These are phyloP conservation scores for Linepithema humile DNA, from an alignment of 1,140 invertebrate species.

Conservation along the genomic window DNA sequence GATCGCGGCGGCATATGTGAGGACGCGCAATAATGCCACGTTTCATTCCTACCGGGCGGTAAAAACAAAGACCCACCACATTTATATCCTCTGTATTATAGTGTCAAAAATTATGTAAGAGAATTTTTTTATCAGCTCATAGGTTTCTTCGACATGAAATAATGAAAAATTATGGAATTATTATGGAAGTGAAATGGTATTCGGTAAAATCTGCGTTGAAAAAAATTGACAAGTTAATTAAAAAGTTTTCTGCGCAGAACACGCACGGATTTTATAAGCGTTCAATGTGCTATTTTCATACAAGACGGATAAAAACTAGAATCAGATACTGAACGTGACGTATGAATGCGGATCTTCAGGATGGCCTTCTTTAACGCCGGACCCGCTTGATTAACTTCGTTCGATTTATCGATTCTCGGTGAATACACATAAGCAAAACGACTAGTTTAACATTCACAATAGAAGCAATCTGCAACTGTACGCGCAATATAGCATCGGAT, in stretches of 20 bases:
- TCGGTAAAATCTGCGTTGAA: background rate
- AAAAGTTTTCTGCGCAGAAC: background rate
- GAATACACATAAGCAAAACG: background rate
- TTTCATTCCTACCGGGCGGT: background rate
- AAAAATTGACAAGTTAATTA: background rate
- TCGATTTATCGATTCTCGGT: background rate
- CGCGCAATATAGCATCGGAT: background rate
- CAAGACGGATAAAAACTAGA: background rate
- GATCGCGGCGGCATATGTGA: constrained; percentile 52
- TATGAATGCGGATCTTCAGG: constrained; percentile 11
- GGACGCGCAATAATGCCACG: constrained; percentile 13
- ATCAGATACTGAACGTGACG: background rate
- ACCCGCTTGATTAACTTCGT: background rate
- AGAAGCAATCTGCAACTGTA: background rate
- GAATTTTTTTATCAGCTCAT: too few species aligned
- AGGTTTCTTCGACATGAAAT: background rate
- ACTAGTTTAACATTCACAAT: background rate
- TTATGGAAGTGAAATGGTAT: background rate
- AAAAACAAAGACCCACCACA: background rate
- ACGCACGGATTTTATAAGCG: too few species aligned
- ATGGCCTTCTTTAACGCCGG: constrained; percentile 5
- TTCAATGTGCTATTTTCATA: background rate
- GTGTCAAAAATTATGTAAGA: too few species aligned
- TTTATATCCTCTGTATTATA: background rate
- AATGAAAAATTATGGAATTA: background rate